Evolutionary conservation across 2,113 vertebrate species (phyloP).

Genomic region (Mesembrinibis cayennensis): DNA sequence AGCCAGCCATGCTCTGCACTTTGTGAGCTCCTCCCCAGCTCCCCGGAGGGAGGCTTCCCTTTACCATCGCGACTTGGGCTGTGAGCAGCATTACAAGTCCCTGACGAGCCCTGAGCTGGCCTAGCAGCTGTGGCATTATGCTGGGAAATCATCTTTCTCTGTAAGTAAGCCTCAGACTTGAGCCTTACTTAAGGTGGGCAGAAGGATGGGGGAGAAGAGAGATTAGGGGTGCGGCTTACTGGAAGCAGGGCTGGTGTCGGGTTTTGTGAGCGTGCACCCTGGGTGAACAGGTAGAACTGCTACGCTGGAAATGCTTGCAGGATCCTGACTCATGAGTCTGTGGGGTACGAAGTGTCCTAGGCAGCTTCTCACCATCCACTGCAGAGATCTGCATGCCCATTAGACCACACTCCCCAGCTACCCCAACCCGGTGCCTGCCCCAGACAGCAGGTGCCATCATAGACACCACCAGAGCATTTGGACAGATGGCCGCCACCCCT

Average conservation of each 20-base stretch:
- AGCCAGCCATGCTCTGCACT: background rate
- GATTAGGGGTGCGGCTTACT: background rate
- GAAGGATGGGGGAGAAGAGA: background rate
- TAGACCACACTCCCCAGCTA: background rate
- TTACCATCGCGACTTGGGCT: background rate
- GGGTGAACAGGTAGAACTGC: background rate
- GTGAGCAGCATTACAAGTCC: background rate
- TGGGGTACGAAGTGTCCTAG: background rate
- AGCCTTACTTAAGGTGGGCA: slow-evolving; percentile 15
- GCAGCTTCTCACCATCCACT: background rate
- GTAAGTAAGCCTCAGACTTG: background rate
- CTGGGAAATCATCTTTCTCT: slow-evolving; percentile 14
- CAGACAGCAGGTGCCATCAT: background rate
- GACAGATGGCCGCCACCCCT: background rate
- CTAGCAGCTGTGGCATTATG: slow-evolving; percentile 11
- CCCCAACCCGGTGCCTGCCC: background rate
- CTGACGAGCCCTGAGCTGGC: background rate
- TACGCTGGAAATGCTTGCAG: accelerated
- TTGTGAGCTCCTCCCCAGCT: background rate
- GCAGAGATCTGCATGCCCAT: background rate
- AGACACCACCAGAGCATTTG: accelerated
- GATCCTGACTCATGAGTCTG: accelerated
- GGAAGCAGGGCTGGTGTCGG: background rate
- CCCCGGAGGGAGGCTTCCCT: background rate
- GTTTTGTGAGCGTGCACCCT: background rate